These are phyloP conservation scores for Leptothorax acervorum DNA, from an alignment of 2,888 invertebrate genomes.

Conservation along the genomic window DNA sequence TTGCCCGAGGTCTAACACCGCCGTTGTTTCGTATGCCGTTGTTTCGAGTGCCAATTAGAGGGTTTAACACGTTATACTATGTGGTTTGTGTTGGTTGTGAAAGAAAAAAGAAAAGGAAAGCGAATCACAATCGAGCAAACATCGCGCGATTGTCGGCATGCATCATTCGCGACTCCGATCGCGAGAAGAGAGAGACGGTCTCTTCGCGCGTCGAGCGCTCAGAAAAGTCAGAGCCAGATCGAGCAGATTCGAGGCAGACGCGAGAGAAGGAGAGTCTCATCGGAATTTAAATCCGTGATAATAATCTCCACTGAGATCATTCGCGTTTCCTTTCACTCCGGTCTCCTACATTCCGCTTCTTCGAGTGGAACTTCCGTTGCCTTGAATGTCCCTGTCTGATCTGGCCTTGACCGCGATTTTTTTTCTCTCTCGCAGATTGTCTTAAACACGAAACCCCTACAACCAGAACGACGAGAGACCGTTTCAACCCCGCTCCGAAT, in stretches of 20 bases:
- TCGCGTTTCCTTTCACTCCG: not conserved
- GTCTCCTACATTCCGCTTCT: not conserved
- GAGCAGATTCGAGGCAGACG: slow-evolving; percentile 3
- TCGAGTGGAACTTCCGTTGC: not conserved
- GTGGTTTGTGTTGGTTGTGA: slow-evolving; percentile 52
- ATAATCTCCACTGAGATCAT: not conserved
- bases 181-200: not conserved
- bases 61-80: slow-evolving; percentile 57
- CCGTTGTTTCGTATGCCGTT: slow-evolving; percentile 48
- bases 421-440: not conserved
- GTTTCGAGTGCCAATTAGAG: slow-evolving; percentile 52
- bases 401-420: slow-evolving; percentile 28
- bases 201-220: not conserved
- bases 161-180: slow-evolving; percentile 28
- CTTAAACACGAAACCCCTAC: not conserved
- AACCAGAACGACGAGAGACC: slow-evolving; percentile 25
- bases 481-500: slow-evolving; percentile 32
- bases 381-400: slow-evolving; percentile 9
- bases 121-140: slow-evolving; percentile 14
- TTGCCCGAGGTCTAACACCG: slow-evolving; percentile 64
- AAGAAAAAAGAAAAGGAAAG: not conserved
- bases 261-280: not conserved
- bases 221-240: slow-evolving; percentile 35
- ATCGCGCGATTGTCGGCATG: slow-evolving; percentile 31
- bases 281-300: not conserved